Percentiles rank a stretch among this genome's conserved stretches.
These are phyloP conservation scores for Lochmaea crataegi DNA, from an alignment of 2,888 invertebrate genomes.

Conservation along the genomic window DNA sequence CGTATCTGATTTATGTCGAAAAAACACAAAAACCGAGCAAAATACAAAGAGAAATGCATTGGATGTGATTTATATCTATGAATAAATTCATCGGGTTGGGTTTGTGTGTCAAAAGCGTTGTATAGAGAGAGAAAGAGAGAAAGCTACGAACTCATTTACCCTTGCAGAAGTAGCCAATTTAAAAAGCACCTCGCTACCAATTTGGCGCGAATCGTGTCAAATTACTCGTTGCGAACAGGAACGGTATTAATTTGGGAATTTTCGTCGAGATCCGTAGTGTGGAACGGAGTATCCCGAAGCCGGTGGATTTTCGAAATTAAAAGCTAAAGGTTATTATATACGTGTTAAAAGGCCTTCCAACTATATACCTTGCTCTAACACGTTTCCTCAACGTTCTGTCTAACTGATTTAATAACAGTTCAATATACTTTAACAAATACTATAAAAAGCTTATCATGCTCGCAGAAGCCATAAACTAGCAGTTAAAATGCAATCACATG, in stretches of 20 bases:
- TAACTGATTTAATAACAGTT: neutral
- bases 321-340: slow-evolving; percentile 27
- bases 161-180: slow-evolving; percentile 46
- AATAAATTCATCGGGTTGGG: slow-evolving; percentile 42
- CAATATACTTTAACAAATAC: neutral
- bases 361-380: neutral
- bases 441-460: neutral
- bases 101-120: slow-evolving; percentile 37
- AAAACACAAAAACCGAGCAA: slow-evolving; percentile 43
- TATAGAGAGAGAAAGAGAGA: slow-evolving; percentile 3
- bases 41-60: slow-evolving; percentile 42
- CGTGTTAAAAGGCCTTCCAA: slow-evolving; percentile 13
- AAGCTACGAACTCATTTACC: slow-evolving; percentile 41
- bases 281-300: slow-evolving; percentile 10
- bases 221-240: slow-evolving; percentile 54
- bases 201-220: slow-evolving; percentile 58
- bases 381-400: neutral
- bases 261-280: slow-evolving; percentile 22
- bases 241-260: slow-evolving; percentile 33
- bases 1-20: slow-evolving; percentile 45
- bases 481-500: neutral
- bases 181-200: slow-evolving; percentile 54
- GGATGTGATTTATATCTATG: slow-evolving; percentile 43
- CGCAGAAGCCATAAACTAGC: neutral
- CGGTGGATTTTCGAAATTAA: slow-evolving; percentile 27